These are phyloP conservation scores for Grallaria varia DNA, from an alignment of 2,113 vertebrate genomes.

Conservation along the genomic window DNA sequence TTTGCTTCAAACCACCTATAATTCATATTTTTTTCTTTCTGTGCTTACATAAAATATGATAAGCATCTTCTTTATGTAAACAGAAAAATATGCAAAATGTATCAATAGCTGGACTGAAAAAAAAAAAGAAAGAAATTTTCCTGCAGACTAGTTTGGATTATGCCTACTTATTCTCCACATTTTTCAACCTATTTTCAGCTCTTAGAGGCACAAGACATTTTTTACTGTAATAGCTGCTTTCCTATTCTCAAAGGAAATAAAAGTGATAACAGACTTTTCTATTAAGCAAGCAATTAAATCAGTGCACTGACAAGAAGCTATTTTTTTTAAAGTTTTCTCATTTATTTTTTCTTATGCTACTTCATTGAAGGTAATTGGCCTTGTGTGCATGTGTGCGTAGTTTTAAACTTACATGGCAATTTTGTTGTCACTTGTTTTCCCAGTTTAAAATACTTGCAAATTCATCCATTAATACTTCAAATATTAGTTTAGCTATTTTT, in stretches of 20 bases:
- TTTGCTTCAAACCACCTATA: background rate
- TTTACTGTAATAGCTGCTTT: conserved; percentile 18
- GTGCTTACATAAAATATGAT: background rate
- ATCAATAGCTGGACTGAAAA: background rate
- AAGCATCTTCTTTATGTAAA: conserved; percentile 9
- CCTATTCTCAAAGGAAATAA: conserved; percentile 21
- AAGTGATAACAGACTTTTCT: conserved; percentile 29
- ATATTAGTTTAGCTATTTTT: conserved; percentile 30
- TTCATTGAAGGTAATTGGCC: background rate
- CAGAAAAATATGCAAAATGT: conserved; percentile 9
- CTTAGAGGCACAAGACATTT: background rate
- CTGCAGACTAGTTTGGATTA: background rate
- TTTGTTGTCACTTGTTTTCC: background rate
- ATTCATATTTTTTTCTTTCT: conserved; percentile 1
- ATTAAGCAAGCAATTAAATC: background rate
- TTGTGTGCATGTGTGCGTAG: background rate
- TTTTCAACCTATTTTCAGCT: conserved; percentile 39
- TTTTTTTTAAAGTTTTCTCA: background rate
- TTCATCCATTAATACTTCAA: conserved; percentile 40
- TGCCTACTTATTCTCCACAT: background rate
- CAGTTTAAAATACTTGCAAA: conserved; percentile 50
- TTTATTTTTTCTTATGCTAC: conserved; percentile 10
- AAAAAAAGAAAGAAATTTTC: background rate
- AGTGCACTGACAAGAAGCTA: conserved; percentile 5
- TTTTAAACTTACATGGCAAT: conserved; percentile 2